phyloP scores from a whole-genome alignment of 2,113 vertebrate genomes.

The Tachuris rubrigastra region DNA sequence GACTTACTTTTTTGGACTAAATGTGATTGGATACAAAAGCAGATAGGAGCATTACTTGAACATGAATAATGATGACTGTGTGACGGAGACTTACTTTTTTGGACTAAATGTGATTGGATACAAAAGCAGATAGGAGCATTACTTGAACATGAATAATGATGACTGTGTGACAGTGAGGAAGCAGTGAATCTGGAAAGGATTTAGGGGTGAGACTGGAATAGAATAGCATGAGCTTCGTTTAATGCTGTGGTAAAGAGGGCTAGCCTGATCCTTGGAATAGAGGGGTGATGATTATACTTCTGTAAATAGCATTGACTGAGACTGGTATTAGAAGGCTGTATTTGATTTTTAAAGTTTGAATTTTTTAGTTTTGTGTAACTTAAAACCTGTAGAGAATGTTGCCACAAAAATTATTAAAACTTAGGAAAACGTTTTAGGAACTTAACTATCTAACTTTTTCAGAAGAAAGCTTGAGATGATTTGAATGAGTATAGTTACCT shows the following conservation, averaged over 20 bases:
- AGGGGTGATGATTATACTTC: background rate
- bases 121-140: background rate
- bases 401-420: background rate
- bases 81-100: background rate
- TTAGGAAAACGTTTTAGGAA: background rate
- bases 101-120: background rate
- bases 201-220: constrained; percentile 44
- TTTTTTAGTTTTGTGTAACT: background rate
- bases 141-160: background rate
- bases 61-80: background rate
- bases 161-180: background rate
- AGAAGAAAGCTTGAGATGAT: background rate
- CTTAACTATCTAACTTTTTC: background rate
- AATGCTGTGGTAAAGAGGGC: constrained; percentile 27
- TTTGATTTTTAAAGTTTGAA: background rate
- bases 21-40: background rate
- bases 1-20: background rate
- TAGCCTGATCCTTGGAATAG: constrained; percentile 7
- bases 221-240: constrained; percentile 24
- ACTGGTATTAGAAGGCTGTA: background rate
- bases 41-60: background rate
- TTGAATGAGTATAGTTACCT: background rate
- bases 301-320: constrained; percentile 19
- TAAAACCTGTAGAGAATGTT: background rate
- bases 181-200: constrained; percentile 2